These are phyloP conservation scores for Platycheirus rosarum DNA, from an alignment of 2,888 invertebrate genomes.

Conservation along the genomic window DNA sequence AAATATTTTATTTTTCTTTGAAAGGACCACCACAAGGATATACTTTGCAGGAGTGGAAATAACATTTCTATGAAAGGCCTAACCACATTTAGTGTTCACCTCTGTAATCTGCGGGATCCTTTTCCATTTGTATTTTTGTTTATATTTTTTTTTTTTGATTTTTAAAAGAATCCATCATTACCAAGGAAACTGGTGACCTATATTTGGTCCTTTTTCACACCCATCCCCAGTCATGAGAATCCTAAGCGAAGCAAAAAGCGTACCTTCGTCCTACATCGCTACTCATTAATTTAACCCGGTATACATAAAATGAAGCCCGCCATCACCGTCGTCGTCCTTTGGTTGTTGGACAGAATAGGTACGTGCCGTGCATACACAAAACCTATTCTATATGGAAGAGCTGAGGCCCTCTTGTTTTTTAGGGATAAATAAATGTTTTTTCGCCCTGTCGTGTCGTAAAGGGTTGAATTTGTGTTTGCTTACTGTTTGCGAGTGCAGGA, in stretches of 20 bases:
- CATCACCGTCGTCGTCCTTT: constrained; percentile 3
- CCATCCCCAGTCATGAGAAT: neutral
- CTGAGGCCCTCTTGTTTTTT: neutral
- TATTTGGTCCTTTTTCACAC: constrained; percentile 42
- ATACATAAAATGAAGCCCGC: constrained; percentile 31
- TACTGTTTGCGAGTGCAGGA: neutral
- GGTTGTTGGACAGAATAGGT: constrained; percentile 17
- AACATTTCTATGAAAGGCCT: constrained; percentile 29
- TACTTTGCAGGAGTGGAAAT: constrained; percentile 21
- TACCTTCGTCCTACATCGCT: constrained; percentile 18
- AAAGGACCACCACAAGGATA: constrained; percentile 36
- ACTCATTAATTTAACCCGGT: constrained; percentile 55
- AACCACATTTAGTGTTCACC: constrained; percentile 54
- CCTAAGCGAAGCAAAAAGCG: constrained; percentile 24
- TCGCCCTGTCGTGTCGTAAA: neutral
- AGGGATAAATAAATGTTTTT: neutral
- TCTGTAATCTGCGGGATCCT: constrained; percentile 38
- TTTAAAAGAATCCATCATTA: constrained; percentile 48
- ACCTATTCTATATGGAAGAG: neutral
- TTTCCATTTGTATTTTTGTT: constrained; percentile 2
- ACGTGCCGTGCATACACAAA: neutral
- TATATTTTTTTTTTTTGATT: constrained; percentile 10
- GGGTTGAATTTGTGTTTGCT: constrained; percentile 3
- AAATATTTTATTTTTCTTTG: constrained; percentile 5
- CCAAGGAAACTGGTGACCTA: constrained; percentile 52